Evolutionary conservation across 2,888 invertebrate species (phyloP), one percentile per base, ranked within the genome.

Genomic region (Micropterix aruncella): DNA sequence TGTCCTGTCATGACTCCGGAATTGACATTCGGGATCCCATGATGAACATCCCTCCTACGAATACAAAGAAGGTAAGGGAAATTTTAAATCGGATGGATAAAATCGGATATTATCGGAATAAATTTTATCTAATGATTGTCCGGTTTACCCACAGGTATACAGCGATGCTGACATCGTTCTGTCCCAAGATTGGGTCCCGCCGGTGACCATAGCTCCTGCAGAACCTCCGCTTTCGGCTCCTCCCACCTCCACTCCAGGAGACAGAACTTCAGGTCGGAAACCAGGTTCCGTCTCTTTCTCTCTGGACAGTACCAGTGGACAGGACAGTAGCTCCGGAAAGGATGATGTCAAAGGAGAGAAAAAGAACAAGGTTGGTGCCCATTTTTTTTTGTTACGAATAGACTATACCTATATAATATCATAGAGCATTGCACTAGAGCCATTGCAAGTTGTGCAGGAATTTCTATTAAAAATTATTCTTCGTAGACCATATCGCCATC

Each of bases 141-240:
- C n/a, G n/a, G n/a, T 27, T 27, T 27, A 5, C 27, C 42, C 54
- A 12, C 57, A 78, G 73, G 79, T 83, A 52, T 89, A 87, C 65
- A 86, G 86, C 59, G 89, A 90, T 65, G 88, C 89, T 46, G 89
- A 90, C 62, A 87, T 90, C 57, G 86, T 90, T 48, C 71, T 89
- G 55, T 86, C 87, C 37, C 83, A 85, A 49, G 88, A 88, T 51
- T 89, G 88, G 84, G 85, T 88, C 52, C 89, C 89, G 52, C 89
- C 89, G 37, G 80, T 87, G 54, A 84, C 85, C 52, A 77, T 87
- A 57, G 79, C 83, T 44, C 83, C 87, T 40, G 75, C 78, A 47
- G 75, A 81, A 54, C 75, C 79, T 19, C 75, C 76, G 16, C 63
- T 70, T 17, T 70, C 71, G 1, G 73, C 73, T 43, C 72, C 72